Conservation (phyloP, 2,888 invertebrate species). For the Dimorphilus gyrociliatus region DNA sequence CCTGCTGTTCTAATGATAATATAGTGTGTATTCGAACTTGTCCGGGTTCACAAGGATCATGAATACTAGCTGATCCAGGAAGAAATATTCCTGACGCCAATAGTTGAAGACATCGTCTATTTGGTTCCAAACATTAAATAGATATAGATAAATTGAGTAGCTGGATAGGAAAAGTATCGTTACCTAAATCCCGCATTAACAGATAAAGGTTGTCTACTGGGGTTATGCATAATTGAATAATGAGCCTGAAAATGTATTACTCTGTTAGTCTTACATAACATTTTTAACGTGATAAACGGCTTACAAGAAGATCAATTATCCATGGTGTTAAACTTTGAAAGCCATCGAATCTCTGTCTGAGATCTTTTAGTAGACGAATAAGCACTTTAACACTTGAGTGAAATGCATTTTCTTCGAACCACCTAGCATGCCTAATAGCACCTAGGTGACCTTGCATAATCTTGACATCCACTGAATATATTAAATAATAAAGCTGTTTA, state of each 20-base stretch:
- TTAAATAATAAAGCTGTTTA: background rate
- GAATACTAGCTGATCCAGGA: slow-evolving; percentile 62
- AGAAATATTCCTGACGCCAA: slow-evolving; percentile 83
- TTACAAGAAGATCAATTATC: slow-evolving; percentile 75
- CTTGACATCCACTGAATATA: slow-evolving; percentile 44
- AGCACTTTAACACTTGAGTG: slow-evolving; percentile 85
- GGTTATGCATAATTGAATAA: slow-evolving; percentile 89
- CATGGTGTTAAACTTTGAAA: slow-evolving; percentile 80
- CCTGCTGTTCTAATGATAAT: slow-evolving; percentile 69
- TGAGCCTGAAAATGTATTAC: slow-evolving; percentile 49
- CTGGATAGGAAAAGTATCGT: slow-evolving; percentile 8
- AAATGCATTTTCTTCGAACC: slow-evolving; percentile 96
- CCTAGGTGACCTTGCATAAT: slow-evolving; percentile 74
- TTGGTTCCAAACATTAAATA: background rate
- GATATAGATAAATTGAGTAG: background rate
- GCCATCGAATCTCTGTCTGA: slow-evolving; percentile 72
- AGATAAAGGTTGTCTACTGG: slow-evolving; percentile 72
- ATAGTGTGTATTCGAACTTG: slow-evolving; percentile 74
- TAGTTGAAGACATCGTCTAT: slow-evolving; percentile 65
- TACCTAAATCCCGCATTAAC: slow-evolving; percentile 69
- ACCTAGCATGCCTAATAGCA: slow-evolving; percentile 82
- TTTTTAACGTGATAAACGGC: too few relatives aligned
- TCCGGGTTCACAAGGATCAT: slow-evolving; percentile 76
- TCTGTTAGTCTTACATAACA: too few relatives aligned
- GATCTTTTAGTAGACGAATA: slow-evolving; percentile 78